These are phyloP conservation scores for Acanthurus tractus DNA, from an alignment of 2,797 vertebrate genomes.

Conservation along the genomic window DNA sequence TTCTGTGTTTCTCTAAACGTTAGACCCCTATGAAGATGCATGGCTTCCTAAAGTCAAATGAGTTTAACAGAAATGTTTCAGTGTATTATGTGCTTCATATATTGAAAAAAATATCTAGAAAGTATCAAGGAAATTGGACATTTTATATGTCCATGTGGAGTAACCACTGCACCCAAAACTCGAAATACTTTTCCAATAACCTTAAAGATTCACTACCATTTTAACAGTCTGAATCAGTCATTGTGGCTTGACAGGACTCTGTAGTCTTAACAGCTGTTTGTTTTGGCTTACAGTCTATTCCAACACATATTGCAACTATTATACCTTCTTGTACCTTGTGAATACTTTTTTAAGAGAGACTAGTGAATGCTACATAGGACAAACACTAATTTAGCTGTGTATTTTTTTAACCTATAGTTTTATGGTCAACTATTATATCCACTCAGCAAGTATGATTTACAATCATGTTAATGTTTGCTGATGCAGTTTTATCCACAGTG, in stretches of 20 bases:
- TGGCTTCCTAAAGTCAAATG: neutral
- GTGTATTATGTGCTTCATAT: neutral
- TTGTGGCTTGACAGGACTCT: neutral
- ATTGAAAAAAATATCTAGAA: neutral
- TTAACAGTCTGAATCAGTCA: neutral
- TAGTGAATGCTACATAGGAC: neutral
- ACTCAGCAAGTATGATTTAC: constrained; percentile 4
- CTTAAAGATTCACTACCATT: neutral
- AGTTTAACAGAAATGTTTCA: neutral
- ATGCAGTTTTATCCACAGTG: constrained; percentile 13
- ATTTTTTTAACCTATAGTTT: constrained; percentile 7
- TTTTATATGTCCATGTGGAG: neutral
- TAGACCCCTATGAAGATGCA: neutral
- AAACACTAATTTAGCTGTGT: neutral
- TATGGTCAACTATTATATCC: constrained; percentile 4
- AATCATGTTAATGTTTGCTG: constrained; percentile 23
- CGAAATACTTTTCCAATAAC: neutral
- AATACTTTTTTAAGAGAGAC: neutral
- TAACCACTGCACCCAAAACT: neutral
- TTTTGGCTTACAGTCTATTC: neutral
- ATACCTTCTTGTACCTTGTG: neutral
- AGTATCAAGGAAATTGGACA: neutral
- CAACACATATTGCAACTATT: neutral
- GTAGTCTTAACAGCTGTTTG: neutral
- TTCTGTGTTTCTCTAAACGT: neutral